Conservation (phyloP, 2,113 vertebrate genomes). For the Petroica traversi region DNA sequence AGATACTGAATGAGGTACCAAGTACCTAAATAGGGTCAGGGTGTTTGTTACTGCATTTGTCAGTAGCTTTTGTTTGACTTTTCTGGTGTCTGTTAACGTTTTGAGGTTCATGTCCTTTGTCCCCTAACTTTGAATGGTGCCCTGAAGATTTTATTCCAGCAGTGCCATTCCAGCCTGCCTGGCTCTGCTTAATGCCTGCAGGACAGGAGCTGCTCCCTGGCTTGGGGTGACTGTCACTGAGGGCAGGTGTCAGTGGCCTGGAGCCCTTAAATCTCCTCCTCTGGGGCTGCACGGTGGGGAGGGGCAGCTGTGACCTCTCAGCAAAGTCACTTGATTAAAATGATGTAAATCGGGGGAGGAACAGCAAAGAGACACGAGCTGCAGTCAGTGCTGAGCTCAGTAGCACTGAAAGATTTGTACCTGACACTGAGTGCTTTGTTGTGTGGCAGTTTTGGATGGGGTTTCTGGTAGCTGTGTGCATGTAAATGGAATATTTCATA, state of each 20-base stretch:
- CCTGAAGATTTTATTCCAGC: not conserved
- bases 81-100: not conserved
- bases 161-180: accelerated
- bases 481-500: not conserved
- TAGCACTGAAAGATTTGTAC: not conserved
- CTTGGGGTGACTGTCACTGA: not conserved
- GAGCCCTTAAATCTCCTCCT: not conserved
- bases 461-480: not conserved
- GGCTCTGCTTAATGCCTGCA: not conserved
- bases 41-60: not conserved
- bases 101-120: not conserved
- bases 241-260: not conserved
- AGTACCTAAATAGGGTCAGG: not conserved
- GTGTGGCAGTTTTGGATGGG: not conserved
- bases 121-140: not conserved
- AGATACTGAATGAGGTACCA: not conserved
- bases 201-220: not conserved
- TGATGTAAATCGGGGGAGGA: not conserved
- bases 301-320: not conserved
- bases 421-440: not conserved
- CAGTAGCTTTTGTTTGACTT: not conserved
- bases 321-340: not conserved
- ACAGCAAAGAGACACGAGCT: accelerated
- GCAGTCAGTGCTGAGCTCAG: not conserved
- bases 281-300: not conserved